phyloP scores from a whole-genome alignment of 2,797 vertebrate genomes.

The Cossypha caffra region DNA sequence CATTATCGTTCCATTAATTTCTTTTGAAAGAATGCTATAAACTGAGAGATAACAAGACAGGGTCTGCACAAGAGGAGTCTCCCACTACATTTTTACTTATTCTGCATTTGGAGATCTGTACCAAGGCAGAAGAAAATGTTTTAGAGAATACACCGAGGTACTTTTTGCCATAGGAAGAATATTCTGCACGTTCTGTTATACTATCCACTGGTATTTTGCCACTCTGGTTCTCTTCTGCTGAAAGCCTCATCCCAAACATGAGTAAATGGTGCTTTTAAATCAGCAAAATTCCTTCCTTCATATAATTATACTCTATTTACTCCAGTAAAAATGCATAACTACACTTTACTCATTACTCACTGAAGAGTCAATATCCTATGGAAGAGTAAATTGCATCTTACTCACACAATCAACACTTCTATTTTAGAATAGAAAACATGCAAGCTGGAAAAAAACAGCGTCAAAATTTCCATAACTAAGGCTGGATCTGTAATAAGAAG shows the following conservation, averaged over 20 bases:
- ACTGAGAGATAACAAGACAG: not conserved
- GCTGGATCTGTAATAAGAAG: not conserved
- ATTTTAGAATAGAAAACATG: not conserved
- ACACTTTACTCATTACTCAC: not conserved
- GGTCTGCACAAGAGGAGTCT: not conserved
- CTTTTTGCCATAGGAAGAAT: not conserved
- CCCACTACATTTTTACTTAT: not conserved
- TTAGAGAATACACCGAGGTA: not conserved
- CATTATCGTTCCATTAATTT: not conserved
- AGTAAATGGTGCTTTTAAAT: not conserved
- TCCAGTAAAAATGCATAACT: not conserved
- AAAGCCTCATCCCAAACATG: not conserved
- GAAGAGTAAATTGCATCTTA: not conserved
- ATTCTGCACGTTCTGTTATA: not conserved
- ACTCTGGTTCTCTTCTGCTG: not conserved
- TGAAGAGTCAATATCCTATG: not conserved
- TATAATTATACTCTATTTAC: not conserved
- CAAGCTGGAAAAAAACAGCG: not conserved
- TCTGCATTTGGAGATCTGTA: not conserved
- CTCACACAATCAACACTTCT: not conserved
- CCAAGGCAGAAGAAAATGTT: not conserved
- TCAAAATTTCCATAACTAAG: not conserved
- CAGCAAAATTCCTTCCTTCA: not conserved
- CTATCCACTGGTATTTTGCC: not conserved
- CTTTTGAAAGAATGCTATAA: not conserved